Base-by-base conservation (phyloP, 2,888 invertebrate genomes). In the Euplagia quadripunctaria region DNA sequence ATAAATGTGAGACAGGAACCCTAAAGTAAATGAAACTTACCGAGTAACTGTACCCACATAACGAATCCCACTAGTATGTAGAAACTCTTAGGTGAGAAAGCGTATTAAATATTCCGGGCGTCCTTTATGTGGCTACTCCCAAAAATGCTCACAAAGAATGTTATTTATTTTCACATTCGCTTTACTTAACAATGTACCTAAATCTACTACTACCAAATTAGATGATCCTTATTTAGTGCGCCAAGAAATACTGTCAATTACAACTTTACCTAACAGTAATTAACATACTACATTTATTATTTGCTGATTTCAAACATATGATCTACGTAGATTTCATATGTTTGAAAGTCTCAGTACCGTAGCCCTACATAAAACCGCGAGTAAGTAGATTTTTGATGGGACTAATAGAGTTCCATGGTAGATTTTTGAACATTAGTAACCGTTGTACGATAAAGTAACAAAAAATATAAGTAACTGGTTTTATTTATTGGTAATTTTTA, bases 181-280 rank as follows among this genome's bases (percentile, higher is more conserved):
- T 83, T 84, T 79, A 79, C 81, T 83, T 85, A 85, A 86, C 83
- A 86, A 84, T 86, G 85, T 84, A 86, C 82, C 86, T 89, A 87
- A 87, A 88, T 87, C 87, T n/a, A 87, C 87, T 83, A 85, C 79
- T 79, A 86, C 84, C 82, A 88, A 88, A 88, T 89, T 86, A 87
- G 85, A 84, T 85, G 85, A 84, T 79, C 82, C 84, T 88, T 87
- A 86, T 88, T 88, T 88, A 88, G 82, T 86, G 82, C 84, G 85
- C 83, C 82, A 81, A 82, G 84, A 85, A 86, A 87, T 85, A 89
- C 85, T 80, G 81, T 78, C 79, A 82, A 82, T 85, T 86, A 88
- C 82, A 87, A 87, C 82, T 84, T 87, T 83, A 86, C 78, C 81
- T 79, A 80, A 82, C 82, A 83, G 69, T 79, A 82, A 52, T 43